Evolutionary conservation across 2,113 vertebrate species (phyloP).

Genomic region (Canis aureus): DNA sequence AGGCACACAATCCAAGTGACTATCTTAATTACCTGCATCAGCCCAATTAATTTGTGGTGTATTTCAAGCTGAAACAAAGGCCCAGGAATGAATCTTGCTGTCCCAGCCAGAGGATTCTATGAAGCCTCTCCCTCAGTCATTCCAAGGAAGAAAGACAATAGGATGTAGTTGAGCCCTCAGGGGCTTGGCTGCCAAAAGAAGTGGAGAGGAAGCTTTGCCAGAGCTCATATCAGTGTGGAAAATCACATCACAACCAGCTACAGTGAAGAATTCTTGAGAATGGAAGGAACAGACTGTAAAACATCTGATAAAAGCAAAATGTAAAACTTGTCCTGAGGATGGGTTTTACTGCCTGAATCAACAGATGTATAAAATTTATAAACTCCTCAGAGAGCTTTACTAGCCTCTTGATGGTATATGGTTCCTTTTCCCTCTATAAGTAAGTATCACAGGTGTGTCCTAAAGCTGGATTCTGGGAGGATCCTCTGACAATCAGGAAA

Average conservation of each 20-base stretch:
- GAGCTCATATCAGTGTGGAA: conserved; percentile 56
- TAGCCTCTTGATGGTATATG: neutral
- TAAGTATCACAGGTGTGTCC: neutral
- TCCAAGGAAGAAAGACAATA: conserved; percentile 70
- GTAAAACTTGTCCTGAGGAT: neutral
- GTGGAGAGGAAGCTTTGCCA: neutral
- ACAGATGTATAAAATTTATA: neutral
- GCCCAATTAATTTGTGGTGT: conserved; percentile 76
- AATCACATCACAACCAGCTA: conserved; percentile 29
- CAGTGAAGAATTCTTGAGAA: neutral
- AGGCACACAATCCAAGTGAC: conserved; percentile 50
- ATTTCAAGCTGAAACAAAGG: conserved; percentile 81
- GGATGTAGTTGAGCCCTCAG: conserved; percentile 56
- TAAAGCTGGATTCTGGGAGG: neutral
- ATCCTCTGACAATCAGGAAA: neutral
- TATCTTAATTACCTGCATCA: conserved; percentile 72
- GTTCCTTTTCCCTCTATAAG: neutral
- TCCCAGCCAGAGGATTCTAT: conserved; percentile 58
- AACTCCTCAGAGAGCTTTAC: neutral
- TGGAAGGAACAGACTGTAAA: neutral
- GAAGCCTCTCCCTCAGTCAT: conserved; percentile 70
- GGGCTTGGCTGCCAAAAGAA: conserved; percentile 64
- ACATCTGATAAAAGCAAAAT: neutral
- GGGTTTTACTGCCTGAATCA: neutral
- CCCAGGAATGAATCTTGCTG: conserved; percentile 61